Base-by-base conservation (phyloP, 30 jellyfish, hydroid and myxozoan genomes). In the Phacellophora camtschatica region DNA sequence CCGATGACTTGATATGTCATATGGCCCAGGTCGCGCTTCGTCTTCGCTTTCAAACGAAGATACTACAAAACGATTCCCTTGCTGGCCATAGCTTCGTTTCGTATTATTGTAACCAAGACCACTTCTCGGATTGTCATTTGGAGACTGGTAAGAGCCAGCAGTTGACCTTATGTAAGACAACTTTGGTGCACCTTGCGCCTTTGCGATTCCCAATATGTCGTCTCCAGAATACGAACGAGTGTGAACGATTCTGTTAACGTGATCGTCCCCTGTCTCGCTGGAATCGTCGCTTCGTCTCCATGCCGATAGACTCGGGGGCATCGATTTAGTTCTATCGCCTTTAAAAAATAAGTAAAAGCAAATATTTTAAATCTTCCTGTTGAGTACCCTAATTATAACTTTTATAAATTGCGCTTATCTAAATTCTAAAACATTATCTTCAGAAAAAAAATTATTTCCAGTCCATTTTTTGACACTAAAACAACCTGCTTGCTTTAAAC, bases 161-260 rank as follows among this genome's bases (percentile, higher is more conserved):
- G 62, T 36, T 5, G 25, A 10, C 23, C 35, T 39, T 6, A 55
- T 29, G 33, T 64, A 9, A 13, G 65, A 19, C 49, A 13, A 43
- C 90, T 68, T 37, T 25, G 75, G 82, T 6, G 35, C 42, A 8
- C 58, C 65, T 36, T 25, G 11, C 1, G 54, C 19, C 50, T 25
- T 25, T 4, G 70, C 74, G 9, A 80, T 33, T 1, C 91, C 91
- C 68, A 80, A 18, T 15, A 65, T 54, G 20, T 65, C 91, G 8
- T 80, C 84, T 2, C 84, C 83, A 11, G 91, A 80, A 13, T 56
- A 63, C 39, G 91, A 28, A 20, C 91, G 80, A 8, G 77, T 66
- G 34, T 80, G 91, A 24, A 22, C 63, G 77, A 36, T 9, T 32
- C 59, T 30, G 9, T 43, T 23, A 6, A 78, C 54, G 16, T 33